Base-by-base conservation (phyloP, 2,888 invertebrate genomes). In the Cacoxenus indagator region DNA sequence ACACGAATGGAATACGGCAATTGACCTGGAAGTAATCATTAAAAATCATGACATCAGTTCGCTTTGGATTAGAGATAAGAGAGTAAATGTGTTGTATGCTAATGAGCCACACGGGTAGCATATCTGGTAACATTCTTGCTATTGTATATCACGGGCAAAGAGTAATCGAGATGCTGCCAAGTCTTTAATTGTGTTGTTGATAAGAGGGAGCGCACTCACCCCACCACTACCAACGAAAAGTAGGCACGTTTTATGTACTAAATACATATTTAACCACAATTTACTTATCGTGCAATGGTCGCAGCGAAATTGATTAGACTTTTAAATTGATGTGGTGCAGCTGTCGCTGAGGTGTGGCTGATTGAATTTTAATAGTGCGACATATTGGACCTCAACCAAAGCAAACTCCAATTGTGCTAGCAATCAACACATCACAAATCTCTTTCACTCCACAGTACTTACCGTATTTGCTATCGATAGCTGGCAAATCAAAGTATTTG, bases 1-100 rank as follows among this genome's bases (percentile, higher is more conserved):
- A 98, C 94, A 73, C 97, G 91, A 77, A 99, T 94, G 6, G 97
- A 96, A 90, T 92, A 98, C 0, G 99, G 99, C 9, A 99, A 90
- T 73, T 92, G 92, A 73, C 92, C 95, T 95, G 68, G n/a, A 69
- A 70, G 14, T 17, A 3, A 17, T 6, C 1, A 51, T 51, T 3
- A 19, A 51, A 51, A 22, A 51, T n/a, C 22, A 17, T 48, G 5
- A 37, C 8, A 4, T 14, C 14, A 37, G 8, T 37, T 2, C 37
- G 14, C 8, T 37, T 14, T 37, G 14, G 9, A 37, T 37, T 1
- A 37, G 14, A 37, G 37, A 37, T 37, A 37, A 37, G 37, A 37
- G n/a, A 37, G 37, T 37, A 37, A 8, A 37, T n/a, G n/a, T n/a
- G 5, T 37, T 37, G 9, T 5, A 37, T 11, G 8, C 37, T 8